A percentile compares a stretch with the other conserved stretches of the same genome.
phyloP scores from a whole-genome alignment of 1,140 invertebrate genomes.

The Brachionus manjavacas region DNA sequence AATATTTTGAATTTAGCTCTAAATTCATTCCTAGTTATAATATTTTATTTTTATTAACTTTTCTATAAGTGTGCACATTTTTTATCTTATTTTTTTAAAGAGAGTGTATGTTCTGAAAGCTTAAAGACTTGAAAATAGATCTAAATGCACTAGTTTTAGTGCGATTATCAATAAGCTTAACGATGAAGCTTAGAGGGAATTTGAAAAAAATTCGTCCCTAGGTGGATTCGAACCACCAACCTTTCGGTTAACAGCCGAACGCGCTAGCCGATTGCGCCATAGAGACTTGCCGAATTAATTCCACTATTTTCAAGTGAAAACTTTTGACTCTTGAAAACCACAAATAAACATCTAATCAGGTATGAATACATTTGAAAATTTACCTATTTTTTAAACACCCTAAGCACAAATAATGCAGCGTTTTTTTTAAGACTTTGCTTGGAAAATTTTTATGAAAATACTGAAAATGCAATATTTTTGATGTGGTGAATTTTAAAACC shows the following conservation, averaged over 20 bases:
- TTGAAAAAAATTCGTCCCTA: conserved; percentile 10
- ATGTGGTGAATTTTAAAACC: too few species aligned
- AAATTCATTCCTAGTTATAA: neutral
- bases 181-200: neutral
- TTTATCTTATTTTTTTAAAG: too few species aligned
- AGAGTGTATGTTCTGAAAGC: too few species aligned
- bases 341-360: too few species aligned
- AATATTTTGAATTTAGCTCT: neutral
- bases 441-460: too few species aligned
- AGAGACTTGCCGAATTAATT: neutral
- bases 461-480: too few species aligned
- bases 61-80: too few species aligned
- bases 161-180: neutral
- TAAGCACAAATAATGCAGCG: too few species aligned
- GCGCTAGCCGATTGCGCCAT: conserved; percentile 28
- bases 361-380: too few species aligned
- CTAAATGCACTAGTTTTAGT: neutral
- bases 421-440: too few species aligned
- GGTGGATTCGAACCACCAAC: conserved; percentile 32
- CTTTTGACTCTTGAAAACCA: too few species aligned
- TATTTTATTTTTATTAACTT: neutral
- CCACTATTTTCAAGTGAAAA: neutral
- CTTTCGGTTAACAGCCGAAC: conserved; percentile 32
- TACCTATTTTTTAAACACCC: too few species aligned
- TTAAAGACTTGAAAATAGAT: neutral